A percentile compares a stretch with the other conserved stretches of the same genome.
phyloP scores from a whole-genome alignment of 2,888 invertebrate species.

The Acleris sparsana region DNA sequence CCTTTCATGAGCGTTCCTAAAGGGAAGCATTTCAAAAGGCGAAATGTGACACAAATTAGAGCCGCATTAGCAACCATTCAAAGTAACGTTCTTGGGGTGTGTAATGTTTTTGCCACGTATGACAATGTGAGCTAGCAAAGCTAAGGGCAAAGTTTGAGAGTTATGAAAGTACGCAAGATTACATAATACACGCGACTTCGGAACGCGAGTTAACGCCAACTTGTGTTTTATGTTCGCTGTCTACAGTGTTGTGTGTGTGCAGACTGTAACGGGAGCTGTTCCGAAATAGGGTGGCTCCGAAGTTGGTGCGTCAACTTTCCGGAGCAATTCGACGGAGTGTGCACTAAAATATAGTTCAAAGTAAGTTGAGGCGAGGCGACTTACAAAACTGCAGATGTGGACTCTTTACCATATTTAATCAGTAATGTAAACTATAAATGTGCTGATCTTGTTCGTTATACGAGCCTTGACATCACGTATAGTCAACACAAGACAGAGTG shows the following conservation, averaged over 20 bases:
- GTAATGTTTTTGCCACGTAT: conserved; percentile 57
- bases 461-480: background rate
- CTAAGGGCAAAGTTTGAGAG: conserved; percentile 55
- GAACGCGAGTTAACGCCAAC: conserved; percentile 53
- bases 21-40: conserved; percentile 50
- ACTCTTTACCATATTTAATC: conserved; percentile 29
- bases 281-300: conserved; percentile 42
- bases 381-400: conserved; percentile 39
- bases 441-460: conserved; percentile 6
- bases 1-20: conserved; percentile 42
- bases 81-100: conserved; percentile 61
- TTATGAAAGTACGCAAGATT: conserved; percentile 59
- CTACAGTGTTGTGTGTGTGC: conserved; percentile 49
- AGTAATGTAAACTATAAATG: conserved; percentile 1
- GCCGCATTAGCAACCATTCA: conserved; percentile 58
- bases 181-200: conserved; percentile 57
- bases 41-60: conserved; percentile 57
- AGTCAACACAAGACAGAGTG: background rate
- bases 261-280: conserved; percentile 56
- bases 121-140: conserved; percentile 53
- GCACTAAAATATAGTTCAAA: conserved; percentile 72
- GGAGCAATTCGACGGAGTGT: conserved; percentile 58
- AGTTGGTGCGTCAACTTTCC: conserved; percentile 57
- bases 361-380: conserved; percentile 54
- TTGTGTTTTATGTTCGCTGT: conserved; percentile 59